These are phyloP conservation scores for Heliconius nattereri DNA, from an alignment of 1,140 invertebrate species.

Conservation along the genomic window DNA sequence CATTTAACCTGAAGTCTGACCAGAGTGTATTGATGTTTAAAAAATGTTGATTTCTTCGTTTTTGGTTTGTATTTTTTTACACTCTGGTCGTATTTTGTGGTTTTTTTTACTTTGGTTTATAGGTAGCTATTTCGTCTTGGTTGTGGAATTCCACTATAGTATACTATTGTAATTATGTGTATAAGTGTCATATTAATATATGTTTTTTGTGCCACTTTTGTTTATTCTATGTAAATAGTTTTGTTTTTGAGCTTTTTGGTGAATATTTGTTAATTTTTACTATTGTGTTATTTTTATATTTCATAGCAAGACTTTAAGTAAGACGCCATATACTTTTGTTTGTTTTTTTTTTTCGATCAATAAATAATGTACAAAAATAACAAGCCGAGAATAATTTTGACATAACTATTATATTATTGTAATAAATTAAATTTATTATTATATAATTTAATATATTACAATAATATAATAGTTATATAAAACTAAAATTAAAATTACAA, in stretches of 20 bases:
- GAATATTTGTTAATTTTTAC: background rate
- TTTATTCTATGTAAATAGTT: background rate
- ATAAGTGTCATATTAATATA: background rate
- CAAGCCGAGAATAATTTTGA: background rate
- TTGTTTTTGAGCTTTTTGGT: constrained; percentile 3
- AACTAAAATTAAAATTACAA: too few relatives aligned
- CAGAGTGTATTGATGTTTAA: constrained; percentile 19
- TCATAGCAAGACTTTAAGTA: background rate
- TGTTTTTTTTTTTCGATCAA: background rate
- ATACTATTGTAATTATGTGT: background rate
- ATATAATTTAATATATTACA: too few relatives aligned
- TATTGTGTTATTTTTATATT: background rate
- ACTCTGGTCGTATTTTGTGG: constrained; percentile 18
- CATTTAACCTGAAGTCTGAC: constrained; percentile 41
- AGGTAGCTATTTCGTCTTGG: constrained; percentile 18
- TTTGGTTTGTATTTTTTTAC: background rate
- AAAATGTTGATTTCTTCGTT: background rate
- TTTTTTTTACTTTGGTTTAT: background rate
- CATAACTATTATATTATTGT: background rate
- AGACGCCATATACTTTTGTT: background rate
- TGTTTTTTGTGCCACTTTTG: background rate
- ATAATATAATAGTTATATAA: too few relatives aligned
- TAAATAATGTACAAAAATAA: background rate
- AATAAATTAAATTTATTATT: background rate
- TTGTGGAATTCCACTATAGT: constrained; percentile 27